These are phyloP conservation scores for Amphipoea lucens DNA, from an alignment of 2,888 invertebrate genomes.

Conservation along the genomic window DNA sequence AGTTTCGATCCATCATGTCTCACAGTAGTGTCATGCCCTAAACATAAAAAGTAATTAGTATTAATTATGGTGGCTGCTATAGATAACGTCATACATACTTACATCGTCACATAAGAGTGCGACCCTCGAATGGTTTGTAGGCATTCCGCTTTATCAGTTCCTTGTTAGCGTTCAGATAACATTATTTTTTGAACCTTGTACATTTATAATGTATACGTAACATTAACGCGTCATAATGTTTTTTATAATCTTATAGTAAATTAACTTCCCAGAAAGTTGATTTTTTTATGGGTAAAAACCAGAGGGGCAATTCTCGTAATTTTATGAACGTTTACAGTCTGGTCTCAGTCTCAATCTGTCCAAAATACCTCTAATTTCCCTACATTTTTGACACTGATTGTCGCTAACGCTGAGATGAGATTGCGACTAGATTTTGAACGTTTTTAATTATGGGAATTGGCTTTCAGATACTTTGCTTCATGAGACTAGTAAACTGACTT, in stretches of 20 bases:
- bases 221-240: conserved; percentile 35
- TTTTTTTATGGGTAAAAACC: neutral
- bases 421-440: too few relatives aligned
- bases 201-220: conserved; percentile 39
- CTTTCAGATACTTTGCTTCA: neutral
- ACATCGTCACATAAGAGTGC: conserved; percentile 42
- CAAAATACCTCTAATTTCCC: too few relatives aligned
- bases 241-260: neutral
- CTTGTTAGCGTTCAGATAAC: conserved; percentile 66
- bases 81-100: conserved; percentile 62
- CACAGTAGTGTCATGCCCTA: conserved; percentile 28
- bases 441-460: too few relatives aligned
- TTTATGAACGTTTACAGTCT: too few relatives aligned
- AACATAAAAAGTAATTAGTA: conserved; percentile 65
- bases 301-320: neutral
- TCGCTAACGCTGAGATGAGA: too few relatives aligned
- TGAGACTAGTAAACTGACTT: neutral
- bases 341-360: too few relatives aligned
- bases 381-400: too few relatives aligned
- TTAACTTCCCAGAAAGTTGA: conserved; percentile 4
- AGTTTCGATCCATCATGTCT: conserved; percentile 23
- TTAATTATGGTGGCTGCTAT: conserved; percentile 60
- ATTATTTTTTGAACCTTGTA: conserved; percentile 60
- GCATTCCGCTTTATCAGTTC: conserved; percentile 60
- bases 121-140: conserved; percentile 52